A percentile compares a stretch with the other conserved stretches of the same genome.
Conservation (phyloP, 2,888 invertebrate genomes). For the Anthophora plumipes region DNA sequence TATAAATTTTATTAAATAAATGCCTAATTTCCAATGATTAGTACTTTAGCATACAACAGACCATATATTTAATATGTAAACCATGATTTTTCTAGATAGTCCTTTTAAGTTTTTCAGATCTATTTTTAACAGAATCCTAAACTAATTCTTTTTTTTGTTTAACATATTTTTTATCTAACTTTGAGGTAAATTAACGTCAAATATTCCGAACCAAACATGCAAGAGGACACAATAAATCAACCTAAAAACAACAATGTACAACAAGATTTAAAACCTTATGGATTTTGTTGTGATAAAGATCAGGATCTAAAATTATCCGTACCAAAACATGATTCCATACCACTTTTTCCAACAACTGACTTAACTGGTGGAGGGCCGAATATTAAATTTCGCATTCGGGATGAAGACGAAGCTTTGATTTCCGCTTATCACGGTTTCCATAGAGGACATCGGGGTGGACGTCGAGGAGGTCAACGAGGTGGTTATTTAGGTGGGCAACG, state of each 20-base stretch:
- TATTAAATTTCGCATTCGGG: constrained; percentile 74
- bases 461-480: not conserved
- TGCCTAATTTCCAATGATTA: no score
- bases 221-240: constrained; percentile 10
- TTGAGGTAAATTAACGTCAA: constrained; percentile 2
- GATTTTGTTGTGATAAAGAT: constrained; percentile 77
- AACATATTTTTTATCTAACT: constrained; percentile 9
- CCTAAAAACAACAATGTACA: constrained; percentile 25
- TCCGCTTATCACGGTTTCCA: not conserved
- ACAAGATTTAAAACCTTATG: constrained; percentile 72
- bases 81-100: constrained; percentile 10
- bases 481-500: not conserved
- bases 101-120: constrained; percentile 24
- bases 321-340: constrained; percentile 1
- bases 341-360: constrained; percentile 58
- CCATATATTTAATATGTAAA: constrained; percentile 2
- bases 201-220: constrained; percentile 27
- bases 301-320: constrained; percentile 66
- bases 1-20: not conserved
- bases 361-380: constrained; percentile 72
- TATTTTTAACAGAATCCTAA: not conserved
- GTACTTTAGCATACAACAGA: not conserved
- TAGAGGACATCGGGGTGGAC: not conserved
- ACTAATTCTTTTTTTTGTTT: not conserved
- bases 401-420: constrained; percentile 50